Evolutionary conservation across 2,797 vertebrate species (phyloP).

Genomic region (Dendrocincla tyrannina): DNA sequence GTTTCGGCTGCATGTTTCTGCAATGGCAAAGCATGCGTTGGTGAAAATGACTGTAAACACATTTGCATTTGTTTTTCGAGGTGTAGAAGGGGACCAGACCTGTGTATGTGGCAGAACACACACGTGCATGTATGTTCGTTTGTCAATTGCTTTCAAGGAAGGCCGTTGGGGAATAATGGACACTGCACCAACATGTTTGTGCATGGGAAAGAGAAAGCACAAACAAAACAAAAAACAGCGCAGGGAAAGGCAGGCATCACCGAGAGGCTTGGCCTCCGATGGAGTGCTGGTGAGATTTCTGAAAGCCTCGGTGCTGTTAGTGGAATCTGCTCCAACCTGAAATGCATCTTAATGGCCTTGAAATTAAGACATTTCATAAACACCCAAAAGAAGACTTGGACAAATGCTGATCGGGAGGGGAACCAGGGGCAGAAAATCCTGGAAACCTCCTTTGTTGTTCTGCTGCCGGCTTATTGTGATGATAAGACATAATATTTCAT

Average conservation of each 20-base stretch:
- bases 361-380: constrained; percentile 40
- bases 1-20: background rate
- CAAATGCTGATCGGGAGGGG: constrained; percentile 1
- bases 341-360: background rate
- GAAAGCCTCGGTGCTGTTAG: background rate
- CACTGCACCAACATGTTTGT: constrained; percentile 61
- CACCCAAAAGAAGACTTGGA: background rate
- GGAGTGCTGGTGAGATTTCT: background rate
- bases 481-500: constrained; percentile 1
- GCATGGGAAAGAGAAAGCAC: constrained; percentile 29
- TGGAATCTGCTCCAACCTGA: constrained; percentile 16
- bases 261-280: constrained; percentile 1
- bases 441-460: constrained; percentile 56
- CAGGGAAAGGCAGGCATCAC: background rate
- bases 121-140: background rate
- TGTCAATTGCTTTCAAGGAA: constrained; percentile 16
- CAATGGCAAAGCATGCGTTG: constrained; percentile 5
- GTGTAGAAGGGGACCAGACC: constrained; percentile 12
- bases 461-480: constrained; percentile 16
- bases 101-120: background rate
- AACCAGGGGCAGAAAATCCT: background rate
- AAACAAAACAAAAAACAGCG: constrained; percentile 36
- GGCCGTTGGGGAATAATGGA: constrained; percentile 56
- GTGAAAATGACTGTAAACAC: constrained; percentile 13
- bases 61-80: background rate